Evolutionary conservation across 2,113 vertebrate species (phyloP).

Genomic region (Thermophis baileyi): DNA sequence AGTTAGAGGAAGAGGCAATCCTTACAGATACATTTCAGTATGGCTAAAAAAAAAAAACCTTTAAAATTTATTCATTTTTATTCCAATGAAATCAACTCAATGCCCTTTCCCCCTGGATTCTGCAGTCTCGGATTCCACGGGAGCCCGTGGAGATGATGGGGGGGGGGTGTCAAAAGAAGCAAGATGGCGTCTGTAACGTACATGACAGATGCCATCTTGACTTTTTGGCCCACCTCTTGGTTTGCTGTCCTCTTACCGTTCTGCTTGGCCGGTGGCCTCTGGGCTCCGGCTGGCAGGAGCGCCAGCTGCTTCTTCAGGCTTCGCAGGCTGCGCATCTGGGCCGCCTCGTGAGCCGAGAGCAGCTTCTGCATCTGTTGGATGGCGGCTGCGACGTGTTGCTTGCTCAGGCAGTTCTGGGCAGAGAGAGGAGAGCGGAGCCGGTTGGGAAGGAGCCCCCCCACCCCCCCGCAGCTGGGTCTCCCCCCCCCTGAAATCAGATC

Average conservation of each 20-base stretch:
- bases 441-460: background rate
- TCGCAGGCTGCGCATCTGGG: conserved; percentile 69
- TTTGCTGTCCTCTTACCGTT: conserved; percentile 64
- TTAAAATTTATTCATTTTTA: background rate
- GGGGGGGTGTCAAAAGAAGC: background rate
- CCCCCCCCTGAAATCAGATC: background rate
- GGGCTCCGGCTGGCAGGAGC: conserved; percentile 68
- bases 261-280: conserved; percentile 55
- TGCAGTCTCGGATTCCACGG: background rate
- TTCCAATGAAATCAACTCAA: background rate
- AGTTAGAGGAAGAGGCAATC: too few relatives aligned
- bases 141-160: background rate
- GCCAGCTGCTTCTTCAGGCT: conserved; percentile 79
- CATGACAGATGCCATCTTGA: background rate
- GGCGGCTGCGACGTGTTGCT: conserved; percentile 66
- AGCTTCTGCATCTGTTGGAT: conserved; percentile 82
- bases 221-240: background rate
- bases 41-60: background rate
- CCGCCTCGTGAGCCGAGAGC: conserved; percentile 76
- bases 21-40: background rate
- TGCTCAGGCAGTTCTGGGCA: conserved; percentile 73
- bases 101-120: background rate
- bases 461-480: background rate
- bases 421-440: rapidly evolving
- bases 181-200: background rate